These are phyloP conservation scores for Acronicta leporina DNA, from an alignment of 2,888 invertebrate species.

Conservation along the genomic window DNA sequence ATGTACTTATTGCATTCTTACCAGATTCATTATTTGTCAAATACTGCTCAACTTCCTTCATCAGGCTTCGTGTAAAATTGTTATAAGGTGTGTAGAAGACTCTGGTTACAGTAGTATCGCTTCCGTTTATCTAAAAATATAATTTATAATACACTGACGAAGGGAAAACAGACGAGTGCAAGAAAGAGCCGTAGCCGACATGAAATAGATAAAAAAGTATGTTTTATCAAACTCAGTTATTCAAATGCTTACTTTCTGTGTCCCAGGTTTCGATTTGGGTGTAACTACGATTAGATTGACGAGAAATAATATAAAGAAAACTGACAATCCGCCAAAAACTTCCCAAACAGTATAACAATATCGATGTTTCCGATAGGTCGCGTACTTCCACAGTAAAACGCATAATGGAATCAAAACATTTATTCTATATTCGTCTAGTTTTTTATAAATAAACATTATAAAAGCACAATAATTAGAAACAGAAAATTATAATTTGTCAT, in stretches of 20 bases:
- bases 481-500: constrained; percentile 1
- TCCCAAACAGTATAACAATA: constrained; percentile 24
- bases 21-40: constrained; percentile 11
- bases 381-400: constrained; percentile 38
- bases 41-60: constrained; percentile 16
- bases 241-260: background rate
- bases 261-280: background rate
- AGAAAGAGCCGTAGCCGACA: no score
- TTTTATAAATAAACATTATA: constrained; percentile 1
- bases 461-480: background rate
- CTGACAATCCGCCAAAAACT: constrained; percentile 28
- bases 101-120: background rate
- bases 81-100: constrained; percentile 29
- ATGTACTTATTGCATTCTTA: background rate
- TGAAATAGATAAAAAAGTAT: no score
- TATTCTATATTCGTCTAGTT: background rate
- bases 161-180: no score
- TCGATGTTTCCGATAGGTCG: constrained; percentile 2
- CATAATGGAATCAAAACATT: constrained; percentile 16
- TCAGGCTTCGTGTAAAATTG: constrained; percentile 18
- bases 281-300: constrained; percentile 5
- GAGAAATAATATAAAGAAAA: constrained; percentile 30
- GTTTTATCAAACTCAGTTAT: no score
- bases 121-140: constrained; percentile 9
- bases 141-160: no score